A percentile compares a stretch with the other conserved stretches of the same genome.
phyloP scores from a whole-genome alignment of 2,113 vertebrate genomes.

The Coracopsis vasa region DNA sequence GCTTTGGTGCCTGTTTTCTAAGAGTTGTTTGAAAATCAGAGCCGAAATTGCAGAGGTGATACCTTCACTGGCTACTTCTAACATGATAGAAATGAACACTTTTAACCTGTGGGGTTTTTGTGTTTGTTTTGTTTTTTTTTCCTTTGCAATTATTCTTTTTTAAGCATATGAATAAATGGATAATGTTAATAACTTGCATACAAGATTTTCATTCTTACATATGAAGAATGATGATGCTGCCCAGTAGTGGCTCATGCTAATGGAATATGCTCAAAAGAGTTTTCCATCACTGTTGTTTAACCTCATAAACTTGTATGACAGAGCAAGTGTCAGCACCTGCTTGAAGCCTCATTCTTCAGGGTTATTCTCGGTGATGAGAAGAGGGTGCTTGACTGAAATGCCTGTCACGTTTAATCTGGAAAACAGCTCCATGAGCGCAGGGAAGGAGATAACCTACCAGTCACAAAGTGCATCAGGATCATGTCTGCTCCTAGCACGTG shows the following conservation, averaged over 20 bases:
- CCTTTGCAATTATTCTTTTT: background rate
- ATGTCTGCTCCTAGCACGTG: background rate
- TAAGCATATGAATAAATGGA: background rate
- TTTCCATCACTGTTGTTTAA: slow-evolving; percentile 11
- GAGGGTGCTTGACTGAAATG: background rate
- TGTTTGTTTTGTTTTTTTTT: background rate
- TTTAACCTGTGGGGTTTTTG: background rate
- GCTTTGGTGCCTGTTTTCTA: background rate
- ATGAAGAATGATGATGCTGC: background rate
- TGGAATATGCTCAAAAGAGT: background rate
- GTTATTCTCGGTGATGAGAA: background rate
- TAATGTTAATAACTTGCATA: background rate
- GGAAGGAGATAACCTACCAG: background rate
- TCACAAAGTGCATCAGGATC: background rate
- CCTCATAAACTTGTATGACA: background rate
- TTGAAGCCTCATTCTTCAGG: slow-evolving; percentile 14
- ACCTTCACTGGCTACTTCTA: background rate
- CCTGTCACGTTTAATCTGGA: slow-evolving; percentile 15
- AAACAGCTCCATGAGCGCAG: background rate
- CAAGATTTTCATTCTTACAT: background rate
- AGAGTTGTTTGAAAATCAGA: background rate
- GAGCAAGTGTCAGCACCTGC: background rate
- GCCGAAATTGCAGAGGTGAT: background rate
- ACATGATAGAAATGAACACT: background rate
- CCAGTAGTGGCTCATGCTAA: background rate